Base-by-base conservation (phyloP, 2,113 vertebrate genomes). In the Pardalotus punctatus region DNA sequence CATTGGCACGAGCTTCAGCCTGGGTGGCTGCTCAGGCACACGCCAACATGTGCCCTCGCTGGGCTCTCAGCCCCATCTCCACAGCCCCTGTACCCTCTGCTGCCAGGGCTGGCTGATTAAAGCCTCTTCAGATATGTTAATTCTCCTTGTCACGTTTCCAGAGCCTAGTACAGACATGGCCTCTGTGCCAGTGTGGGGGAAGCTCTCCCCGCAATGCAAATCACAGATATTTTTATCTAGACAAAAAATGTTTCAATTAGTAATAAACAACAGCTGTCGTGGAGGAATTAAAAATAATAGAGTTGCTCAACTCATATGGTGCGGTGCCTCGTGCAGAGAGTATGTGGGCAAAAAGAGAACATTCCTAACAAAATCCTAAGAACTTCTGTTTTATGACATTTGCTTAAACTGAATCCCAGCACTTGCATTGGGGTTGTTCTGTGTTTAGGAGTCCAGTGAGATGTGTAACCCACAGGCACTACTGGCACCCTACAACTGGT, bases 41-140 rank as follows among this genome's bases (percentile, higher is more conserved):
- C 1, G 0, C 33, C 31, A 25, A 0, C 0, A 1, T 14, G 54
- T 54, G 71, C 54, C 81, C 51, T 92, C 0, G 0, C 66, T 50
- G 71, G 62, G 85, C 60, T 74, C 87, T 73, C 33, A 14, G 61
- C 86, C 25, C 22, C 23, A 2, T 60, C 45, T 6, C 56, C 56
- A 4, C 1, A 2, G 72, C 13, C 64, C 56, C 51, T 48, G 70
- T 17, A 33, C 53, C 61, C 84, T 50, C 81, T 66, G 77, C 78
- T 93, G 64, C 60, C 23, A n/a, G 70, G 35, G 29, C 79, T 43
- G 62, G 6, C 48, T 38, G 51, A 43, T 23, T 67, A 29, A 56
- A 95, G 65, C 78, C 2, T 18, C 70, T 60, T 47, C 70, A 83
- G n/a, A 40, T 11, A 7, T 11, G 58, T 48, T 71, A 35, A 74